Conservation (phyloP, 1,140 invertebrate species). For the Hyles euphorbiae region DNA sequence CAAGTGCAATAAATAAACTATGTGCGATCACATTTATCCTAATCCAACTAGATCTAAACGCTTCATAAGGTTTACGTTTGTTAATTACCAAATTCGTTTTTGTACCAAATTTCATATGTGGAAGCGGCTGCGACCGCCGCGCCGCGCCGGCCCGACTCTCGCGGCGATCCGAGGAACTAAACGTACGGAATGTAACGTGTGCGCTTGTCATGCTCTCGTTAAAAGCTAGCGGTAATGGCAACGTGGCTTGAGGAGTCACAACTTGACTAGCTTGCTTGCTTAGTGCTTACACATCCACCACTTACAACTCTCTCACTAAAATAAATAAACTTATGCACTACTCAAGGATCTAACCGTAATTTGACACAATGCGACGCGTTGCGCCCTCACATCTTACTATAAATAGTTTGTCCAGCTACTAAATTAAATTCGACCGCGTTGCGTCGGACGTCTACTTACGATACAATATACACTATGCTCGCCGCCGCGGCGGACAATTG, state of each 20-base stretch:
- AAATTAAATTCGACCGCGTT: constrained; percentile 47
- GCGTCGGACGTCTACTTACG: constrained; percentile 41
- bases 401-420: constrained; percentile 70
- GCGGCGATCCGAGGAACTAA: constrained; percentile 33
- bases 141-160: constrained; percentile 27
- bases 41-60: constrained; percentile 42
- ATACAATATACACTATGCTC: constrained; percentile 24
- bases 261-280: constrained; percentile 71
- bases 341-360: constrained; percentile 45
- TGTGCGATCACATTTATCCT: constrained; percentile 60
- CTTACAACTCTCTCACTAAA: constrained; percentile 63
- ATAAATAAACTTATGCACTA: constrained; percentile 69
- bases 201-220: constrained; percentile 37
- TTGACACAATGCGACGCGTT: constrained; percentile 41
- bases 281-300: constrained; percentile 40
- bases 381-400: constrained; percentile 42
- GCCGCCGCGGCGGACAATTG: constrained; percentile 39
- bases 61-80: constrained; percentile 44
- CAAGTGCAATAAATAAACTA: constrained; percentile 54
- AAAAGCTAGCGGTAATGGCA: constrained; percentile 55
- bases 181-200: constrained; percentile 25
- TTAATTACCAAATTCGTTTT: constrained; percentile 55
- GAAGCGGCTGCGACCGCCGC: constrained; percentile 8
- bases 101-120: constrained; percentile 56
- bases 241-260: constrained; percentile 49